These are phyloP conservation scores for Theretra japonica DNA, from an alignment of 2,888 invertebrate genomes.

Conservation along the genomic window DNA sequence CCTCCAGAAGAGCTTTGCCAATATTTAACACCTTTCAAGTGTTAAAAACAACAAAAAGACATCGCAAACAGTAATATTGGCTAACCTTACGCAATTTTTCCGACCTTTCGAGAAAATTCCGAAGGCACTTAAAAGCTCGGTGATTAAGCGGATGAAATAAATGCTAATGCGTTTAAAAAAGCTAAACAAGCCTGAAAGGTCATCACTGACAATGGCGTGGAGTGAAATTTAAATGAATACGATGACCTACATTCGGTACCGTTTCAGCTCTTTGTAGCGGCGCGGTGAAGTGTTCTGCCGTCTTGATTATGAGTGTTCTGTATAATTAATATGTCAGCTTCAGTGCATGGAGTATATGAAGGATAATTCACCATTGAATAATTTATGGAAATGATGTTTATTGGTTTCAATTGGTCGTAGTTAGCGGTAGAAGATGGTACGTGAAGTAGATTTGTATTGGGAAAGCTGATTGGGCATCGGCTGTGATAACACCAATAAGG, in stretches of 20 bases:
- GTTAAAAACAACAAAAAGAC: not conserved
- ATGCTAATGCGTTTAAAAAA: conserved; percentile 9
- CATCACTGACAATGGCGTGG: conserved; percentile 1
- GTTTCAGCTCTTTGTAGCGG: conserved; percentile 36
- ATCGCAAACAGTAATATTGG: not conserved
- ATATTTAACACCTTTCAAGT: not conserved
- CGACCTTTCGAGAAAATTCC: not conserved
- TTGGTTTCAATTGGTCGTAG: too few species aligned
- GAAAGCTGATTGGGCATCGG: too few species aligned
- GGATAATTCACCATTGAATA: not conserved
- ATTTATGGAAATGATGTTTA: too few species aligned
- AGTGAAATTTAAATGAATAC: conserved; percentile 1
- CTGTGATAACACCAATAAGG: too few species aligned
- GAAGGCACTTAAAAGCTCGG: not conserved
- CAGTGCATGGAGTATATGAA: not conserved
- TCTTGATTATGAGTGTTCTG: conserved; percentile 3
- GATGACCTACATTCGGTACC: conserved; percentile 14
- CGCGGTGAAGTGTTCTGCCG: not conserved
- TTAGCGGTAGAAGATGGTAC: too few species aligned
- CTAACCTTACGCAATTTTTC: conserved; percentile 11
- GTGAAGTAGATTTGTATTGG: too few species aligned
- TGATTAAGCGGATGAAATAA: conserved; percentile 13
- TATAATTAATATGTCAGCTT: conserved; percentile 29
- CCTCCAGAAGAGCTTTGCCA: not conserved
- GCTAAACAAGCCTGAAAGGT: conserved; percentile 5